These are phyloP conservation scores for Pan troglodytes DNA, from an alignment of 2,113 vertebrate species.

Conservation along the genomic window NHGRI_mPanTro3-v2.1_pri NC_072402.2:94340001-94340500, in stretches of 20 bases:
- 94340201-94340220: neutral
- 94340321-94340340: neutral
- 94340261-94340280: neutral
- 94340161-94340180: neutral
- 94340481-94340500: neutral
- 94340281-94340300: neutral
- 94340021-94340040: constrained; percentile 34
- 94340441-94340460: neutral
- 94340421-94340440: neutral
- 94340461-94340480: neutral
- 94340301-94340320: neutral
- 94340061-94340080: constrained; percentile 19
- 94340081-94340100: neutral
- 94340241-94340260: neutral
- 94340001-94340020: constrained; percentile 36
- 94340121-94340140: neutral
- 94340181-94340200: neutral
- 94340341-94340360: neutral
- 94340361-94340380: neutral
- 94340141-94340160: constrained; percentile 1
- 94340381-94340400: neutral
- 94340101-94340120: constrained; percentile 17
- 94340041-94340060: constrained; percentile 49
- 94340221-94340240: neutral
- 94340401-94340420: neutral